These are phyloP conservation scores for Limnephilus lunatus DNA, from an alignment of 2,888 invertebrate species.

Conservation along the genomic window DNA sequence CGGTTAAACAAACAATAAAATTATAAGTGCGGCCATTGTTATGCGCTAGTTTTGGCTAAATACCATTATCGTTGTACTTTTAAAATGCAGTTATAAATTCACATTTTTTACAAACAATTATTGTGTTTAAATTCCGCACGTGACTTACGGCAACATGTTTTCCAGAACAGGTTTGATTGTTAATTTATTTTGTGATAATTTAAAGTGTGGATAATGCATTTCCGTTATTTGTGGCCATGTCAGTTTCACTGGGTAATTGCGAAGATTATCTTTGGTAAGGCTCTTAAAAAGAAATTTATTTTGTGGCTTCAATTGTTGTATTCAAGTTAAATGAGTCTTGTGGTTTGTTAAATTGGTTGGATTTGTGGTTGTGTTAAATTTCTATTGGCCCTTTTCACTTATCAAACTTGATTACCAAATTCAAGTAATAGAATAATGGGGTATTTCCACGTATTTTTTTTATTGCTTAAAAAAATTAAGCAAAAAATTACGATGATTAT, in stretches of 20 bases:
- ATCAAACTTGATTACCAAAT: too few relatives aligned
- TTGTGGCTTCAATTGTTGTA: not conserved
- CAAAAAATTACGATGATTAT: too few relatives aligned
- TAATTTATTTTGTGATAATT: slow-evolving; percentile 33
- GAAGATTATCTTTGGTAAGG: not conserved
- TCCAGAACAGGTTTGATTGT: slow-evolving; percentile 38
- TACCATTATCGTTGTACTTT: not conserved
- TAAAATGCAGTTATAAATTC: not conserved
- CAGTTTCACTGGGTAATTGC: not conserved
- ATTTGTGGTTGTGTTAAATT: slow-evolving; percentile 34
- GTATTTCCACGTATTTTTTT: too few relatives aligned
- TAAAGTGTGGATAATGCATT: slow-evolving; percentile 11
- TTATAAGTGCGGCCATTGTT: too few relatives aligned
- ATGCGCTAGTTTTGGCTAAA: not conserved
- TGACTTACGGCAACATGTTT: slow-evolving; percentile 17
- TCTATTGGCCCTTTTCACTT: not conserved
- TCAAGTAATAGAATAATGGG: too few relatives aligned
- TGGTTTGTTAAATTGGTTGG: not conserved
- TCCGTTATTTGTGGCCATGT: not conserved
- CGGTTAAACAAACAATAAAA: too few relatives aligned
- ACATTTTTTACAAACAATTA: not conserved
- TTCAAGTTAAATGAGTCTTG: not conserved
- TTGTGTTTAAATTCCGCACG: not conserved
- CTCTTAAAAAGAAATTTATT: not conserved
- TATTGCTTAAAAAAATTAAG: too few relatives aligned